Percentiles rank a stretch among this genome's conserved stretches.
These are phyloP conservation scores for Semicossyphus pulcher DNA, from an alignment of 2,113 vertebrate genomes.

Conservation along the genomic window DNA sequence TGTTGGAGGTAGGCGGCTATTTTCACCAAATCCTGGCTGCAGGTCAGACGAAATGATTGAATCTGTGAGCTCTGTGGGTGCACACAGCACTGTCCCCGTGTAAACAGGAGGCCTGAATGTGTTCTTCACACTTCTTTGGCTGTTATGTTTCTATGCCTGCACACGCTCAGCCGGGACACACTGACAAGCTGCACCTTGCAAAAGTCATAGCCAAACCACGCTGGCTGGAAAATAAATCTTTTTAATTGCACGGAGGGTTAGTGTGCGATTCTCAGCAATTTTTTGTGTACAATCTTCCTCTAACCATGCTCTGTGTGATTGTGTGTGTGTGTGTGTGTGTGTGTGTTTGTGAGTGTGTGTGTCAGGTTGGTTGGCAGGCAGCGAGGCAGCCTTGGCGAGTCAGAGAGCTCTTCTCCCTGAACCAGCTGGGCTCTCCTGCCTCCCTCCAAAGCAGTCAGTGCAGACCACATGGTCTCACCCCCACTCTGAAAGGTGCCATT, in stretches of 20 bases:
- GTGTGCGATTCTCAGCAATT: conserved; percentile 47
- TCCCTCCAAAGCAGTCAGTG: conserved; percentile 72
- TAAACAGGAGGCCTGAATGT: conserved; percentile 71
- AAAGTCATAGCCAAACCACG: conserved; percentile 50
- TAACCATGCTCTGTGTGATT: conserved; percentile 35
- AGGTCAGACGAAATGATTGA: conserved; percentile 73
- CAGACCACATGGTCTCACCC: conserved; percentile 77
- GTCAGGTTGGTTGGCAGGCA: conserved; percentile 72
- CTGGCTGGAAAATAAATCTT: conserved; percentile 54
- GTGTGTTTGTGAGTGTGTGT: conserved; percentile 39
- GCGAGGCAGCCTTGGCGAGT: conserved; percentile 73
- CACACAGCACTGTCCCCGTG: conserved; percentile 56
- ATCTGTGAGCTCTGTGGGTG: conserved; percentile 66
- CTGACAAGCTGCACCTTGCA: conserved; percentile 53
- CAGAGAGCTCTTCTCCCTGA: conserved; percentile 74
- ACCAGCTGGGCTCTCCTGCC: conserved; percentile 83
- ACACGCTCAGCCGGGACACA: conserved; percentile 48
- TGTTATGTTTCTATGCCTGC: conserved; percentile 38
- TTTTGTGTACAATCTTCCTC: conserved; percentile 32
- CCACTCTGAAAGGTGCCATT: conserved; percentile 73
- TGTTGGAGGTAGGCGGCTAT: conserved; percentile 67
- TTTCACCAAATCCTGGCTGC: conserved; percentile 74
- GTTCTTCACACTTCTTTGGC: conserved; percentile 55
- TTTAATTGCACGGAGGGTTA: conserved; percentile 55
- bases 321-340: conserved; percentile 25